Conservation (phyloP, 2,888 invertebrate species). For the Ophonus ardosiacus region DNA sequence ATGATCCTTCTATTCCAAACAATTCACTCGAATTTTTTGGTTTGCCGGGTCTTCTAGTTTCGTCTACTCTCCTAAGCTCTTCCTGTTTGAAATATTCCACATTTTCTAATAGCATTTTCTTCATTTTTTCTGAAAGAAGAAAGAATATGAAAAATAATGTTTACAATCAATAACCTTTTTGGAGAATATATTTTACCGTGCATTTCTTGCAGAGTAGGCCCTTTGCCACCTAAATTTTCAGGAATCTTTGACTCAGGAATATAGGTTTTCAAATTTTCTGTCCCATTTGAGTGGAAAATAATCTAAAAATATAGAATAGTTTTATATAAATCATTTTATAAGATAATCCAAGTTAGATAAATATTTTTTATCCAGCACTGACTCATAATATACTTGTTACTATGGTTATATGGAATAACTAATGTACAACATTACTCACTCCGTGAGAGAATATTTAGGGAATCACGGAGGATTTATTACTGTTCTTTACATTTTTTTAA, state of each 20-base stretch:
- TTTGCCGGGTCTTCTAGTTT: slow-evolving; percentile 80
- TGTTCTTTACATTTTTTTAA: too few species aligned
- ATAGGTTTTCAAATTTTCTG: slow-evolving; percentile 16
- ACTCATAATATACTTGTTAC: too few species aligned
- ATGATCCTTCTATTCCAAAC: slow-evolving; percentile 84
- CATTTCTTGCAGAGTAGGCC: neutral
- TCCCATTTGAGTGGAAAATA: slow-evolving; percentile 29
- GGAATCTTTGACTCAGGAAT: slow-evolving; percentile 24
- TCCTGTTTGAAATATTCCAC: slow-evolving; percentile 73
- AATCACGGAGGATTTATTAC: too few species aligned
- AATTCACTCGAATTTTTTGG: slow-evolving; percentile 80
- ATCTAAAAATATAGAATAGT: slow-evolving; percentile 23
- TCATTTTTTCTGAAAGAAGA: slow-evolving; percentile 67
- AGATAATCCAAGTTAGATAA: neutral
- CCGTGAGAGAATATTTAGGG: too few species aligned
- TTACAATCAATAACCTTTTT: neutral
- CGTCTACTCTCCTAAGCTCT: slow-evolving; percentile 79
- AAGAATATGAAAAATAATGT: neutral
- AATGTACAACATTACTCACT: too few species aligned
- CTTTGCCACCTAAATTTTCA: slow-evolving; percentile 48
- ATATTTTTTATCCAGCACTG: too few species aligned
- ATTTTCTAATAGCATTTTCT: slow-evolving; percentile 72
- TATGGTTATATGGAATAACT: too few species aligned
- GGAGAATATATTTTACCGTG: slow-evolving; percentile 13
- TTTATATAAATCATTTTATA: neutral